Base-by-base conservation (phyloP, 2,113 vertebrate species). In the Gnathonemus echidnorhynchus region DNA sequence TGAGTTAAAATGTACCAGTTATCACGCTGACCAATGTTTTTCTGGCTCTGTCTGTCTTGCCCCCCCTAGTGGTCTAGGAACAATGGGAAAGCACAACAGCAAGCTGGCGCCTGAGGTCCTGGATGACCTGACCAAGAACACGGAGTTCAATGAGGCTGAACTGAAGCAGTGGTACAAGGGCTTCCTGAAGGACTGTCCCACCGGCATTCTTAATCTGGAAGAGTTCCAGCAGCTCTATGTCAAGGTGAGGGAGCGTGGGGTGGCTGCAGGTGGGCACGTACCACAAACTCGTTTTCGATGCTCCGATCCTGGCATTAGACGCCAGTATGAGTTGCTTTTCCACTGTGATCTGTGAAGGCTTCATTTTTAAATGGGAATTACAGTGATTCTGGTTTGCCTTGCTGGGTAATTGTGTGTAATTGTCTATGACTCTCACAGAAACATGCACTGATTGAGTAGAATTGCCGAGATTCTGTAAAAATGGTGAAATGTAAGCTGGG, bases 101-200 rank as follows among this genome's bases (percentile, higher is more conserved):
- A 99, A 99, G 90, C 96, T 99, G 94, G 98, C 98, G 89, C 98
- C 98, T 0, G 98, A 99, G 96, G 97, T 99, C 94, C 95, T 99
- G 94, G 98, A 99, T 5, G 98, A 99, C 93, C 94, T 99, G 94
- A 97, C 98, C 90, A 98, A 97, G 94, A 99, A 93, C 95, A 99
- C 98, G 0, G 98, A 99, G 94, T 99, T 99, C 94, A 98, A 98
- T 1, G 98, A 99, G 93, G 98, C 97, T 31, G 98, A 99, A 95
- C 96, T 99, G 91, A 99, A 99, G 95, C 98, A 99, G 95, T 99
- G 98, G 98, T 99, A 99, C 95, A 99, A 99, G 91, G 98, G 98
- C 58, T 99, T 99, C 94, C 97, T 99, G 91, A 99, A 99, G 94
- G 98, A 99, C 93, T 99, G 98, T 91, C 98, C 98, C 92, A 96